Conservation (phyloP, 1,140 invertebrate genomes). For the Probaryconus sp. region DNA sequence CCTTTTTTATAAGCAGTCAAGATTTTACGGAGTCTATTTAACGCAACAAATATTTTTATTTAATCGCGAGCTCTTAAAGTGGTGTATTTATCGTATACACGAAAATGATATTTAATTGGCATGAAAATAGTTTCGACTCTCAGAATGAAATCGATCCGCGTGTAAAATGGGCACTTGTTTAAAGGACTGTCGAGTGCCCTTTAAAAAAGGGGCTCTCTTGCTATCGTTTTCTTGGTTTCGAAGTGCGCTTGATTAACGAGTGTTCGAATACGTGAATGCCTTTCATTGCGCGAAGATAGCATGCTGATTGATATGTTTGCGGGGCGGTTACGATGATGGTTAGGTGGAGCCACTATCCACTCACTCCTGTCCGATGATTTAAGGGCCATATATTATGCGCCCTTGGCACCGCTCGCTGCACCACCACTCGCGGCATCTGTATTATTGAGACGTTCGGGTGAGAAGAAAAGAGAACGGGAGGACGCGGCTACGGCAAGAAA, state of each 20-base stretch:
- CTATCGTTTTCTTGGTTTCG: conserved; percentile 29
- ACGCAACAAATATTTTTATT: no score
- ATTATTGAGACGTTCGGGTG: conserved; percentile 72
- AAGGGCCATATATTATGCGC: conserved; percentile 75
- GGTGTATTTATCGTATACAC: no score
- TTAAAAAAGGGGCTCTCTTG: conserved; percentile 14
- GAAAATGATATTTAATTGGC: no score
- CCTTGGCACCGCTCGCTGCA: conserved; percentile 63
- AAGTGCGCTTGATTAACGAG: conserved; percentile 68
- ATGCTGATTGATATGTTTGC: conserved; percentile 76
- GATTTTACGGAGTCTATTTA: no score
- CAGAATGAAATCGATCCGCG: conserved; percentile 41
- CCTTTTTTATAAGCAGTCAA: no score
- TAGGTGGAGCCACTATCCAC: conserved; percentile 71
- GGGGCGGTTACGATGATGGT: conserved; percentile 71
- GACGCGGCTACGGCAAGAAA: no score
- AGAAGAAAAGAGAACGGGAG: conserved; percentile 57
- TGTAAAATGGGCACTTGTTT: conserved; percentile 56
- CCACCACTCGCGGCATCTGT: conserved; percentile 66
- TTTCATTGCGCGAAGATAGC: no score
- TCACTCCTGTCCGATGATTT: conserved; percentile 73
- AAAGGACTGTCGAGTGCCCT: conserved; percentile 42
- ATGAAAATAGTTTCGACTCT: conserved; percentile 33
- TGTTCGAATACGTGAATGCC: conserved; percentile 64
- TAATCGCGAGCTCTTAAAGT: no score